phyloP scores from a whole-genome alignment of 2,113 vertebrate genomes.

The Calcarius ornatus region DNA sequence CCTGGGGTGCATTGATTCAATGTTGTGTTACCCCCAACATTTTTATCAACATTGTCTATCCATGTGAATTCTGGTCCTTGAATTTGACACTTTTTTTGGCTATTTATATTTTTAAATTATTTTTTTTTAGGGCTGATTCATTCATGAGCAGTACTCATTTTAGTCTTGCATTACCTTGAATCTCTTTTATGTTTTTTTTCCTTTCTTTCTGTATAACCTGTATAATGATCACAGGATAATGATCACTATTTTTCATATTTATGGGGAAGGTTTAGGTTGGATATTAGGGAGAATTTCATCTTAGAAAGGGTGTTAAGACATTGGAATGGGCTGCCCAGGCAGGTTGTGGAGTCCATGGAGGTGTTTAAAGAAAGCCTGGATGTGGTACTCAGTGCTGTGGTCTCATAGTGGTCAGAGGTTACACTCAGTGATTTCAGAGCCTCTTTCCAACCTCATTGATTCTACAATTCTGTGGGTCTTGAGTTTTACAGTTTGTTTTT shows the following conservation, averaged over 20 bases:
- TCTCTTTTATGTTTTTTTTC: background rate
- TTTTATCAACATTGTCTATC: background rate
- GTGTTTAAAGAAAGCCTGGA: background rate
- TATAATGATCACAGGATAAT: background rate
- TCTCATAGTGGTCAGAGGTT: background rate
- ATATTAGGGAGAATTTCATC: background rate
- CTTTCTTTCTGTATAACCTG: background rate
- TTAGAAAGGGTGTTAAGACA: background rate
- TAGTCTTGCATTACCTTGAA: background rate
- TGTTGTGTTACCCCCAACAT: background rate
- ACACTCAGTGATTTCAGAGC: background rate
- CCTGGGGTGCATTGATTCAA: background rate
- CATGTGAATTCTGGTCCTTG: background rate
- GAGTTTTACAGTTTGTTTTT: background rate
- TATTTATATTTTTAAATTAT: background rate
- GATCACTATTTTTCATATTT: accelerated
- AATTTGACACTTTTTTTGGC: background rate
- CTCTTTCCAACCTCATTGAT: background rate
- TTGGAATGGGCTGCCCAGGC: background rate
- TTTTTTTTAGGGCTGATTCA: background rate
- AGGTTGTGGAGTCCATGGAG: background rate
- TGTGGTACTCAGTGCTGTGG: accelerated
- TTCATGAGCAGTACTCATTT: background rate
- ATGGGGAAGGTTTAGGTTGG: background rate
- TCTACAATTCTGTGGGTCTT: background rate